Base-by-base conservation (phyloP, 2,888 invertebrate genomes). In the Heliothis peltigera region DNA sequence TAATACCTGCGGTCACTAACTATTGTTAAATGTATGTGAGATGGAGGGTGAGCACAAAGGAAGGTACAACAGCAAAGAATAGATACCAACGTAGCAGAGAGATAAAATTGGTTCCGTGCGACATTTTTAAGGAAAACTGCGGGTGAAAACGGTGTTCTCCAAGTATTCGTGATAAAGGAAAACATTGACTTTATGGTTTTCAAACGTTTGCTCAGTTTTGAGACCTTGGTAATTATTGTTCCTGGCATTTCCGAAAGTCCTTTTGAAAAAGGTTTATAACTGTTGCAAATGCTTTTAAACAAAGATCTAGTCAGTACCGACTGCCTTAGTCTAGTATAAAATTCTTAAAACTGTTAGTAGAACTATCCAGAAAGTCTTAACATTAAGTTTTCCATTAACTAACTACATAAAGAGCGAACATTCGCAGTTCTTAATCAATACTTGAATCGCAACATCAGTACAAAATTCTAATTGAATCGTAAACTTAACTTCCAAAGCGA, bases 21-120 rank as follows among this genome's bases (percentile, higher is more conserved):
- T 39, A 4, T 4, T 3, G 25, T 25, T 25, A n/a, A 1, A 0
- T 12, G 46, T 35, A 51, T 57, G 55, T 64, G 64, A 43, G 54
- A 54, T 32, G 4, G 64, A 47, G 46, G 47, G 54, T 70, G 32
- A 46, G 59, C 76, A 73, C 72, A 76, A 73, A 64, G 59, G 60
- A 51, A 47, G 53, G 49, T 46, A 57, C 21, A 19, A 19, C 54
- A 21, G 48, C 44, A 51, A 54, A 59, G 48, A 56, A 43, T 59
- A 19, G 54, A 6, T 39, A 39, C n/a, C 39, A n/a, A 39, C n/a
- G 57, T 51, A 49, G 64, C 65, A 57, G 17, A 44, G 35, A 70
- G 47, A 46, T 39, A 18, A 49, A 64, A 75, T 70, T 75, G 65
- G 56, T 57, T 60, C 54, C 47, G 39, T 48, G 53, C 35, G 32